These are phyloP conservation scores for Ceratothoa steindachneri DNA, from an alignment of 2,888 invertebrate genomes.

Conservation along the genomic window DNA sequence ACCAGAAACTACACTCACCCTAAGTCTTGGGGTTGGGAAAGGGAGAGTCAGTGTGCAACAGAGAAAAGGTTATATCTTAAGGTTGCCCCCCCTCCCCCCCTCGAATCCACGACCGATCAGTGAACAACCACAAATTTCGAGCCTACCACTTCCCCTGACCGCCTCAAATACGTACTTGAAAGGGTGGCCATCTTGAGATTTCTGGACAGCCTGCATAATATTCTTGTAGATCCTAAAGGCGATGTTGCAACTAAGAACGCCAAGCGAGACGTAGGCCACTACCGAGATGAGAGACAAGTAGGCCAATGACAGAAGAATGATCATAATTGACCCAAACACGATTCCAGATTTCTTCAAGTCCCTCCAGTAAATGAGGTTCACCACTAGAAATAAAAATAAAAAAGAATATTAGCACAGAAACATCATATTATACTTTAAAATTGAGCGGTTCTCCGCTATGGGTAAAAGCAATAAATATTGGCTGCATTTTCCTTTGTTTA, in stretches of 20 bases:
- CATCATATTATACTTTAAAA: not conserved
- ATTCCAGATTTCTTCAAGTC: constrained; percentile 89
- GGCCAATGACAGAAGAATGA: constrained; percentile 85
- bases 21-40: no score
- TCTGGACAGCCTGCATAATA: constrained; percentile 90
- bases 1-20: no score
- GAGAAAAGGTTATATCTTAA: no score
- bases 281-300: constrained; percentile 94
- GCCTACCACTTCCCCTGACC: no score
- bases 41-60: no score
- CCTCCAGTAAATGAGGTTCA: constrained; percentile 94
- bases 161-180: constrained; percentile 58
- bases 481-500: no score
- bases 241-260: constrained; percentile 78
- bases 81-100: no score
- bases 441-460: no score
- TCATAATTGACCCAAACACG: constrained; percentile 84
- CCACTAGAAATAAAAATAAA: constrained; percentile 35
- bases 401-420: not conserved
- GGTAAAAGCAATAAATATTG: no score
- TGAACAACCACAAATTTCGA: no score
- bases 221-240: constrained; percentile 95
- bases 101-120: no score
- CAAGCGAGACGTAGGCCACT: constrained; percentile 83
- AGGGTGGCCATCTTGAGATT: constrained; percentile 89